Conservation (phyloP, 2,113 vertebrate species). For the Salvelinus namaycush region DNA sequence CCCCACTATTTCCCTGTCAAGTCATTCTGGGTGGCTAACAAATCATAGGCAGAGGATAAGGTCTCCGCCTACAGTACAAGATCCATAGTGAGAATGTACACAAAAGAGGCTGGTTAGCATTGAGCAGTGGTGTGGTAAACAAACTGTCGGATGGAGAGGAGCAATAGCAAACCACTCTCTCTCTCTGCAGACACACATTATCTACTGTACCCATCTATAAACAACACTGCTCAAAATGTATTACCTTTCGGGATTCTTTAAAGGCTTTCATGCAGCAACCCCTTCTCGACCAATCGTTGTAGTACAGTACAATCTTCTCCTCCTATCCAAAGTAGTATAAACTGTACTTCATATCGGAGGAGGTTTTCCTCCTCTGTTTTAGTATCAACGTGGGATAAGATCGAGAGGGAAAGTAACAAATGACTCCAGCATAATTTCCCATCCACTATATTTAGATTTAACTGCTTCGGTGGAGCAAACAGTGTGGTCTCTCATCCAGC, state of each 20-base stretch:
- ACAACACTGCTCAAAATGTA: not conserved
- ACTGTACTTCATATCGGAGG: not conserved
- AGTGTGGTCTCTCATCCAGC: slow-evolving; percentile 8
- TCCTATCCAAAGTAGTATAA: not conserved
- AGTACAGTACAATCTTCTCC: not conserved
- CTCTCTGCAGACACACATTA: not conserved
- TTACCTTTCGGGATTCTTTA: not conserved
- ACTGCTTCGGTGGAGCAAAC: slow-evolving; percentile 13
- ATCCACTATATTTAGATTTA: slow-evolving; percentile 24
- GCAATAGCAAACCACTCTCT: not conserved
- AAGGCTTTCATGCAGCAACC: not conserved
- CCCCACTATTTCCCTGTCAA: not conserved
- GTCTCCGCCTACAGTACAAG: not conserved
- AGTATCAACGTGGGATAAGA: not conserved
- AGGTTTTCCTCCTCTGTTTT: not conserved
- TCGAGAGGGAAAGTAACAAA: not conserved
- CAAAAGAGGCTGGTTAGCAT: not conserved
- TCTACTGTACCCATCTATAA: not conserved
- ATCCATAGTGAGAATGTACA: not conserved
- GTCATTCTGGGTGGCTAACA: not conserved
- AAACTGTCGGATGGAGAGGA: not conserved
- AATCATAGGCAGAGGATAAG: not conserved
- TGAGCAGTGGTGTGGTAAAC: not conserved
- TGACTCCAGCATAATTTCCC: not conserved
- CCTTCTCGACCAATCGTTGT: not conserved